phyloP scores from a whole-genome alignment of 2,113 vertebrate genomes.

The Isichthys henryi region DNA sequence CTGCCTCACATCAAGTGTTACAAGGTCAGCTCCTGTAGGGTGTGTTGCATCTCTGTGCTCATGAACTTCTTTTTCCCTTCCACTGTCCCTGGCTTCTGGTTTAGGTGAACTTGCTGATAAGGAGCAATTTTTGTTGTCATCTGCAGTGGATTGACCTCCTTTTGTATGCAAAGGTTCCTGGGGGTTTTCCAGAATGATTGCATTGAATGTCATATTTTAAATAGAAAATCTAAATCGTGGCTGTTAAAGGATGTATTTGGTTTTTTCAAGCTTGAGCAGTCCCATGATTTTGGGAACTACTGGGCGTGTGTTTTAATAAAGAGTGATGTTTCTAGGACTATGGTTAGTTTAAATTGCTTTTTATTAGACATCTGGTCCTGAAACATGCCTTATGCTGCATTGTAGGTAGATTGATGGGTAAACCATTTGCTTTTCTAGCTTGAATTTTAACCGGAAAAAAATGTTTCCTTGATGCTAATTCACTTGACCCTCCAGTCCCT shows the following conservation, averaged over 20 bases:
- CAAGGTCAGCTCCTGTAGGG: neutral
- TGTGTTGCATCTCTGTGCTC: neutral
- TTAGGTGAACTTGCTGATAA: neutral
- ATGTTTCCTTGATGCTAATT: neutral
- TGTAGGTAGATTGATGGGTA: neutral
- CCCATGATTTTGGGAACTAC: neutral
- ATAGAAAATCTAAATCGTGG: neutral
- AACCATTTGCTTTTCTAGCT: neutral
- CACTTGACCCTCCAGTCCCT: neutral
- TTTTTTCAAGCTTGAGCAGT: neutral
- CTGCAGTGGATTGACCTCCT: neutral
- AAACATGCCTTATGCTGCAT: neutral
- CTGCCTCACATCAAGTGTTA: neutral
- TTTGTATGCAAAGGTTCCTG: neutral
- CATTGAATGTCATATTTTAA: neutral
- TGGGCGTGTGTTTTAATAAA: neutral
- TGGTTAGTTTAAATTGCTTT: neutral
- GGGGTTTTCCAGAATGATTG: neutral
- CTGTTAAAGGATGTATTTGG: neutral
- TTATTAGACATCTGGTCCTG: neutral
- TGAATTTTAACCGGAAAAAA: slow-evolving; percentile 1
- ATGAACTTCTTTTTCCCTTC: neutral
- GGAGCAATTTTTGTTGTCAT: neutral
- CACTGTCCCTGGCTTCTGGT: neutral
- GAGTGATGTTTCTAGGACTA: neutral